Evolutionary conservation across 2,113 vertebrate genomes (phyloP).

Genomic region (Cebidichthys violaceus): DNA sequence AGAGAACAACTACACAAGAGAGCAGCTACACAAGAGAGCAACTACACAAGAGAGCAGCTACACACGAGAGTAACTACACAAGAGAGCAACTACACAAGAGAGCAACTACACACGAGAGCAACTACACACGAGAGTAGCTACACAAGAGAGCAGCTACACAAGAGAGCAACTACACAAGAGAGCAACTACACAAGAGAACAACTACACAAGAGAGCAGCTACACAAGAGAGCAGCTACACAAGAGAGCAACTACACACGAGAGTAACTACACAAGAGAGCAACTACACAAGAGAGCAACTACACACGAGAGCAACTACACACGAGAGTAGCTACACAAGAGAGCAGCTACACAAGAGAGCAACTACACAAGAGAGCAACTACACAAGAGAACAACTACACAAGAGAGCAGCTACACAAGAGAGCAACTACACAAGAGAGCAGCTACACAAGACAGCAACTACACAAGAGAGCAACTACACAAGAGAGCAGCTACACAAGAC

Average conservation of each 20-base stretch:
- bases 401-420: slow-evolving; percentile 4
- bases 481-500: slow-evolving; percentile 3
- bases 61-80: slow-evolving; percentile 4
- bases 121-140: slow-evolving; percentile 3
- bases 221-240: slow-evolving; percentile 7
- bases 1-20: slow-evolving; percentile 4
- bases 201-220: slow-evolving; percentile 3
- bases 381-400: slow-evolving; percentile 7
- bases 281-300: slow-evolving; percentile 3
- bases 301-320: slow-evolving; percentile 9
- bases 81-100: slow-evolving; percentile 5
- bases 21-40: slow-evolving; percentile 1
- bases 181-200: slow-evolving; percentile 1
- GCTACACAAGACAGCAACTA: slow-evolving; percentile 2
- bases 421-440: slow-evolving; percentile 2
- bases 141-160: slow-evolving; percentile 7
- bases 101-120: slow-evolving; percentile 2
- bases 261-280: slow-evolving; percentile 2
- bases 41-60: no score
- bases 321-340: slow-evolving; percentile 3
- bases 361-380: slow-evolving; percentile 3
- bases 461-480: slow-evolving; percentile 7
- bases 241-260: slow-evolving; percentile 5
- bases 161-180: slow-evolving; percentile 5
- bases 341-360: slow-evolving; percentile 1